Percentiles rank a stretch among this genome's conserved stretches.
Conservation (phyloP, 2,113 vertebrate species). For the Entomyzon cyanotis region DNA sequence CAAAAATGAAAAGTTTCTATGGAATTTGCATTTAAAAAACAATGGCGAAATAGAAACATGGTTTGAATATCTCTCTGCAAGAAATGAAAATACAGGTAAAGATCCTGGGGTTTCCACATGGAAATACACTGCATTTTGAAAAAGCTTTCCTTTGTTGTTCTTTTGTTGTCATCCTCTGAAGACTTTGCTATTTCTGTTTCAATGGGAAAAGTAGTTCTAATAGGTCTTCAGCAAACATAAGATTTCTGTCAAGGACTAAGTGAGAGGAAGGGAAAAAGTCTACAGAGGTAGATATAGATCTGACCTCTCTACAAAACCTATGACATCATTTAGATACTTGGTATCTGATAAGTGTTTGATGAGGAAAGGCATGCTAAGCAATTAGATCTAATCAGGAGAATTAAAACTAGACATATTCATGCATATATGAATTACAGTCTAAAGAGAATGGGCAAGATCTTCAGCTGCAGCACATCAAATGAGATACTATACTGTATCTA, state of each 20-base stretch:
- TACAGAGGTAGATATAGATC: not conserved
- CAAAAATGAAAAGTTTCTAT: not conserved
- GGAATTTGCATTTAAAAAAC: not conserved
- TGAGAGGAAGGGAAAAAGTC: not conserved
- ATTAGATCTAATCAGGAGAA: not conserved
- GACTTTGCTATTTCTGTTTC: not conserved
- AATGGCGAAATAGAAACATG: not conserved
- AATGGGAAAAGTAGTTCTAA: not conserved
- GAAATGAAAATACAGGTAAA: not conserved
- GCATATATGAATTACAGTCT: not conserved
- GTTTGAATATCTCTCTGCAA: not conserved
- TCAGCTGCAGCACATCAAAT: not conserved
- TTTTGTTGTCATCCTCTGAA: not conserved
- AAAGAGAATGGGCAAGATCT: not conserved
- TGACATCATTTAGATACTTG: not conserved
- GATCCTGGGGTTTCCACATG: not conserved
- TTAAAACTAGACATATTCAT: not conserved
- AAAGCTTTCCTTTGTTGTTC: not conserved
- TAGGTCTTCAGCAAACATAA: not conserved
- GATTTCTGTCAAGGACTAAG: not conserved
- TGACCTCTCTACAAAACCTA: not conserved
- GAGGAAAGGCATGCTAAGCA: not conserved
- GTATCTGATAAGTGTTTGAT: not conserved
- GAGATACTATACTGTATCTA: not conserved
- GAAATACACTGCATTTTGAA: not conserved